Percentiles rank a stretch among this genome's conserved stretches.
Conservation (phyloP, 2,888 invertebrate genomes). For the Pyrochroa serraticornis region DNA sequence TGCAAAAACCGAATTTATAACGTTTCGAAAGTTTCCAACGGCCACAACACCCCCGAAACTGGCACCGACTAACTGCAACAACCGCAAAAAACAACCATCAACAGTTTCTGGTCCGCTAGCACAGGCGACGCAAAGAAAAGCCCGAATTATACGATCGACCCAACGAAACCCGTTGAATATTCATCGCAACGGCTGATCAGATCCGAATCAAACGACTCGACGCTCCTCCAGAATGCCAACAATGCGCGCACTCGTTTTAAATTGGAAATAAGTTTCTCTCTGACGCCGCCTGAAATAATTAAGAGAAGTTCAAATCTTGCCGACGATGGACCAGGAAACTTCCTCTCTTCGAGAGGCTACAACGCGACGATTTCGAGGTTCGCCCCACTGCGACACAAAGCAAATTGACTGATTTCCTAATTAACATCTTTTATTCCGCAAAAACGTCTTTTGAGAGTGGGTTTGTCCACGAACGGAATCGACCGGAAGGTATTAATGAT, state of each 20-base stretch:
- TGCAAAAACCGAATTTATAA: constrained; percentile 30
- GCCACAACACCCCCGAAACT: constrained; percentile 10
- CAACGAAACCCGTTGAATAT: constrained; percentile 42
- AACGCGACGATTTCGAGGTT: not conserved
- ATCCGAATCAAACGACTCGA: constrained; percentile 46
- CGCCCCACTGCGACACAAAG: too few species aligned
- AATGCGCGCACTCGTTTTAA: constrained; percentile 30
- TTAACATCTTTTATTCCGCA: too few species aligned
- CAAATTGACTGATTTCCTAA: too few species aligned
- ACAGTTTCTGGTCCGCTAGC: not conserved
- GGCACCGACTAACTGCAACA: constrained; percentile 25
- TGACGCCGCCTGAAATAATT: constrained; percentile 33
- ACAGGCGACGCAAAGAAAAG: constrained; percentile 26
- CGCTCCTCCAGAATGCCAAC: constrained; percentile 42
- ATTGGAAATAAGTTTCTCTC: constrained; percentile 38
- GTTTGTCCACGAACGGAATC: too few species aligned
- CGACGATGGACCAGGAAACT: constrained; percentile 14
- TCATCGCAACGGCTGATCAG: constrained; percentile 45
- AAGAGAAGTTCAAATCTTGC: constrained; percentile 35
- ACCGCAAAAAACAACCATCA: not conserved
- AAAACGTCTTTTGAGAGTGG: too few species aligned
- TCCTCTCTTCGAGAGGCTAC: not conserved
- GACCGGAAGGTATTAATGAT: too few species aligned
- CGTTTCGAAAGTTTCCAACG: constrained; percentile 28
- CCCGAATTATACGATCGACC: constrained; percentile 34